Evolutionary conservation across 2,888 invertebrate genomes (phyloP), one percentile per base, ranked within the genome.

Genomic region (Acanthosepion lycidas): DNA sequence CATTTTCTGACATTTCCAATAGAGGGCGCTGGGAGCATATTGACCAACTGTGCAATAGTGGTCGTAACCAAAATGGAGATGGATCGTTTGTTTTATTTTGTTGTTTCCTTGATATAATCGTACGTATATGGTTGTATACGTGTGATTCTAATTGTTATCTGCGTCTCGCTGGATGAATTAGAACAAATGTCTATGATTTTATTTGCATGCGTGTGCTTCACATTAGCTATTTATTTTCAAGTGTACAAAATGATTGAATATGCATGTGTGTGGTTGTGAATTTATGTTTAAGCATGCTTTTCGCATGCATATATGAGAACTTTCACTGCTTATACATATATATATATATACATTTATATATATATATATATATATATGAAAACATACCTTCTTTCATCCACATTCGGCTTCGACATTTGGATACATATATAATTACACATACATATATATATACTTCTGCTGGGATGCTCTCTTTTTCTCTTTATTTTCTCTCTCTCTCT

Each of bases 1-100:
- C 78, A 78, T 78, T 78, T 78, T 78, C 78, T 78, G 78, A 78
- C 78, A 78, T 78, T 78, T 78, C 12, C 78, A 78, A 33, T n/a
- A 78, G 78, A 78, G 78, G 78, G 78, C 78, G 78, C 78, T 78
- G 78, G 78, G 78, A 78, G 78, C 78, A 78, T 78, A 78, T 78
- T 78, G 78, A 78, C 78, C 78, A 33, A 78, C 78, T 78, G 78
- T 78, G n/a, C 78, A n/a, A n/a, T 15, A 78, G 15, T 78, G 78
- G 12, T 78, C 78, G 78, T n/a, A n/a, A n/a, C 15, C n/a, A 15
- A n/a, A 78, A 78, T 78, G 78, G n/a, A 78, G 15, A 78, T 9
- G 78, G 12, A 33, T 78, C n/a, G 33, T 12, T n/a, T 78, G 15
- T 78, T 78, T 78, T 33, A 78, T 33, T 78, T 78, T 15, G 78